Evolutionary conservation across 2,113 vertebrate species (phyloP), one percentile per base, ranked within the genome.

Genomic region (Caranx ignobilis): DNA sequence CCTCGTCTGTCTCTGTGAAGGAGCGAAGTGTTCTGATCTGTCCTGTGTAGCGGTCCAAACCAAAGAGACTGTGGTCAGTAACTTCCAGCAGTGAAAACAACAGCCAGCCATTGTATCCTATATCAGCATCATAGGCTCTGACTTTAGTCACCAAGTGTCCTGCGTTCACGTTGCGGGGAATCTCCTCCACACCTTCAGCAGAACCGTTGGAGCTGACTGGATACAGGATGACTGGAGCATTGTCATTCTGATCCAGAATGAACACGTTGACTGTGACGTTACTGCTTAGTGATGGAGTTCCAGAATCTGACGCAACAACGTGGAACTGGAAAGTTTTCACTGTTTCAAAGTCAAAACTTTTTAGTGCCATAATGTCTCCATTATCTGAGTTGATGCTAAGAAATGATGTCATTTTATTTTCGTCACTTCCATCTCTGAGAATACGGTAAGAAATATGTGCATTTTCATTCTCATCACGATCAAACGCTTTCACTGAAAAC

Each of bases 401-500:
- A 63, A 85, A 84, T 0, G 75, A 85, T 3, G 43, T 5, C 11
- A 77, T 2, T 45, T 21, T 71, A 3, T 57, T 64, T 0, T 70
- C 43, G 0, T 55, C 39, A 0, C 11, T 35, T 12, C 37, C 79
- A 11, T 54, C 18, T 70, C 75, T 65, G 3, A 84, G 0, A 15
- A 80, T 70, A 95, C 90, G 69, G 50, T 85, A 85, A 0, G 77
- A 59, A 56, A 89, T 80, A 5, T 15, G 68, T 3, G 85, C 63
- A 19, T 89, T 89, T 0, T 76, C 75, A 45, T 75, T 81, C 5
- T 85, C 83, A 68, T 89, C 90, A 32, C 19, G 2, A 62, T 89
- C 82, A 55, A 52, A 80, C 32, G 88, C 83, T 54, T 59, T 83
- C 5, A 89, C 85, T 18, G 83, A 75, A 94, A 71, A 88, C 52